Percentiles rank a stretch among this genome's conserved stretches.
Evolutionary conservation across 2,888 invertebrate species (phyloP).

Genomic region (Troides oblongomaculatus): DNA sequence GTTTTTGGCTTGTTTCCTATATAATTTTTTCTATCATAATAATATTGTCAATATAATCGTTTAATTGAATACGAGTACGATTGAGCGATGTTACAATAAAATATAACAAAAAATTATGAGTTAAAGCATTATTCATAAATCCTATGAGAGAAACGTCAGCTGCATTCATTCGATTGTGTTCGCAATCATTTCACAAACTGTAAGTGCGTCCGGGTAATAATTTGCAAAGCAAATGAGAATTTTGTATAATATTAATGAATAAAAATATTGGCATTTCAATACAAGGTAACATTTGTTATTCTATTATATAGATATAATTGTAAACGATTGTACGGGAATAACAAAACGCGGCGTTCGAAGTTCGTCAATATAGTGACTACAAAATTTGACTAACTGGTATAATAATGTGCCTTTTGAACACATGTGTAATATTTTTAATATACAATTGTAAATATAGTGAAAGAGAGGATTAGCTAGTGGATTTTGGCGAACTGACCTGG

Average conservation of each 20-base stretch:
- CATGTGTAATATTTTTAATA: too few relatives aligned
- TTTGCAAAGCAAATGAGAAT: conserved; percentile 69
- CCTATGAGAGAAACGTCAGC: conserved; percentile 55
- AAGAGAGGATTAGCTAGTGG: too few relatives aligned
- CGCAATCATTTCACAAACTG: conserved; percentile 58
- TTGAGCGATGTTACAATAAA: conserved; percentile 19
- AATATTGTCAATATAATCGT: too few relatives aligned
- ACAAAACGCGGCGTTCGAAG: not conserved
- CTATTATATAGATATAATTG: not conserved
- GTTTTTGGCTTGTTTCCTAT: not conserved
- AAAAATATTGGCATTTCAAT: conserved; percentile 30
- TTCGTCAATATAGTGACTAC: too few relatives aligned
- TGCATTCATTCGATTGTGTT: conserved; percentile 49
- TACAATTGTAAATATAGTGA: too few relatives aligned
- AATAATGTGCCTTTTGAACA: too few relatives aligned
- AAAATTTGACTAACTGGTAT: too few relatives aligned
- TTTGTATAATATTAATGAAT: conserved; percentile 37
- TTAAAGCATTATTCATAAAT: conserved; percentile 35
- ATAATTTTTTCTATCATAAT: not conserved
- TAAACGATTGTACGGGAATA: not conserved
- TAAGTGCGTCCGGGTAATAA: conserved; percentile 65
- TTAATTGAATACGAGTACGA: too few relatives aligned
- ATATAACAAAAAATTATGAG: conserved; percentile 24
- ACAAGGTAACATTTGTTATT: conserved; percentile 5
- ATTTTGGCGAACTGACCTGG: too few relatives aligned